These are phyloP conservation scores for Agrilus cyanescens DNA, from an alignment of 2,888 invertebrate species.

Conservation along the genomic window DNA sequence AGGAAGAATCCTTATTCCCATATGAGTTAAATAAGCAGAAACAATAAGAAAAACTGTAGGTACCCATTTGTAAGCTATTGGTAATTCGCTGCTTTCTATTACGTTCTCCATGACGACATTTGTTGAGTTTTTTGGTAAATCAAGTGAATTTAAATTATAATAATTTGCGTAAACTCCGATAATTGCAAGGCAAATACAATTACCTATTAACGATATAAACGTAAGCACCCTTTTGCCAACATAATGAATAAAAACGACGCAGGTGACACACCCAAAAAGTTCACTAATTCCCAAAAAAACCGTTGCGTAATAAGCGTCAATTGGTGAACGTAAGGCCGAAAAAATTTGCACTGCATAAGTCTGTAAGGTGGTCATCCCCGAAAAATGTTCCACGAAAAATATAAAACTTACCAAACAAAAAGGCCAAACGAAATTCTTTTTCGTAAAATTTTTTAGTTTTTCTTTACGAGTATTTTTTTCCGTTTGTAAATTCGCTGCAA, in stretches of 20 bases:
- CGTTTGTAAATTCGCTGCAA: slow-evolving; percentile 2
- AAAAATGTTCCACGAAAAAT: slow-evolving; percentile 65
- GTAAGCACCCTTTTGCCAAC: slow-evolving; percentile 61
- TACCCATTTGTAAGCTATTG: slow-evolving; percentile 41
- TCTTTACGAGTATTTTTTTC: slow-evolving; percentile 8
- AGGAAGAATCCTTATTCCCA: slow-evolving; percentile 58
- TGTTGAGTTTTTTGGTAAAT: slow-evolving; percentile 1
- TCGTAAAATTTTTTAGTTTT: slow-evolving; percentile 38
- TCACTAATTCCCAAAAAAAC: slow-evolving; percentile 59
- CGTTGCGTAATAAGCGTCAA: slow-evolving; percentile 66
- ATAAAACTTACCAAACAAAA: slow-evolving; percentile 51
- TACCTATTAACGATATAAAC: slow-evolving; percentile 54
- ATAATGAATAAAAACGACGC: slow-evolving; percentile 56
- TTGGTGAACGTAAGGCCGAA: slow-evolving; percentile 54
- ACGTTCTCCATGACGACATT: not conserved
- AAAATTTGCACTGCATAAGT: slow-evolving; percentile 68
- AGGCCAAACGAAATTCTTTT: slow-evolving; percentile 54
- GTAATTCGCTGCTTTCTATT: not conserved
- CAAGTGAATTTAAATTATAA: slow-evolving; percentile 16
- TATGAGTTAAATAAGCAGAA: slow-evolving; percentile 56
- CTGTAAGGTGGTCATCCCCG: slow-evolving; percentile 62
- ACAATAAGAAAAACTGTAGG: slow-evolving; percentile 54
- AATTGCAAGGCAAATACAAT: slow-evolving; percentile 50
- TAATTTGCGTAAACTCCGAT: slow-evolving; percentile 44
- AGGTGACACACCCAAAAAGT: slow-evolving; percentile 52